A percentile compares a stretch with the other conserved stretches of the same genome.
phyloP scores from a whole-genome alignment of 2,797 vertebrate species.

The Acrocephalus scirpaceus region DNA sequence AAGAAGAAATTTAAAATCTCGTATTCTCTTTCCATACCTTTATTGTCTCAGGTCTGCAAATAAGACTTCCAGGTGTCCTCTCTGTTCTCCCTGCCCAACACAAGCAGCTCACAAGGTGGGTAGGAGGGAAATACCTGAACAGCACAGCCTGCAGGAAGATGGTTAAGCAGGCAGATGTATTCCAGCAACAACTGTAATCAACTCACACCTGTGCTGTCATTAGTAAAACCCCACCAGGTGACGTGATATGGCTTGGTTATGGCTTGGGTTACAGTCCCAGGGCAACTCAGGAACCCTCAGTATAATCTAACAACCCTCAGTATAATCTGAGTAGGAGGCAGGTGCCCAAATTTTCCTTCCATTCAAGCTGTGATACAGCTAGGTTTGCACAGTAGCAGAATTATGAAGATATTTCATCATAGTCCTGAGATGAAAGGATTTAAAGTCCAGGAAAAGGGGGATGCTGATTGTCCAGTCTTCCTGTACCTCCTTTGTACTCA shows the following conservation, averaged over 20 bases:
- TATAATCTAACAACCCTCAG: background rate
- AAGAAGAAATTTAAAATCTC: background rate
- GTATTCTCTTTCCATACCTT: background rate
- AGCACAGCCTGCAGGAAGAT: background rate
- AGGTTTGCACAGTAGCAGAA: background rate
- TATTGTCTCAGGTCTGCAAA: background rate
- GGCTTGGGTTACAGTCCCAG: background rate
- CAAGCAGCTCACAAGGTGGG: rapidly evolving
- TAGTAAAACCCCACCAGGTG: background rate
- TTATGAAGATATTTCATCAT: background rate
- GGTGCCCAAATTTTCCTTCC: background rate
- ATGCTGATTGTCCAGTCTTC: background rate
- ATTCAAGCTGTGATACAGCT: background rate
- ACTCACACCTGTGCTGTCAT: background rate
- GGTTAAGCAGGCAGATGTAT: background rate
- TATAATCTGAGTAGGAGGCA: background rate
- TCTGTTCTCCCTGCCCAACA: rapidly evolving
- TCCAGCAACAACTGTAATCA: background rate
- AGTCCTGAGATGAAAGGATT: background rate
- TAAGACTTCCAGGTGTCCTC: background rate
- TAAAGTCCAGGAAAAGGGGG: background rate
- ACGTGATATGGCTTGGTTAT: background rate
- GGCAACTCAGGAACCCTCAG: background rate
- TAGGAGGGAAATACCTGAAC: background rate
- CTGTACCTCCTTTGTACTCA: background rate